Evolutionary conservation across 30 jellyfish, hydroid and myxozoan genomes (phyloP).

Genomic region (Mastigias papua): DNA sequence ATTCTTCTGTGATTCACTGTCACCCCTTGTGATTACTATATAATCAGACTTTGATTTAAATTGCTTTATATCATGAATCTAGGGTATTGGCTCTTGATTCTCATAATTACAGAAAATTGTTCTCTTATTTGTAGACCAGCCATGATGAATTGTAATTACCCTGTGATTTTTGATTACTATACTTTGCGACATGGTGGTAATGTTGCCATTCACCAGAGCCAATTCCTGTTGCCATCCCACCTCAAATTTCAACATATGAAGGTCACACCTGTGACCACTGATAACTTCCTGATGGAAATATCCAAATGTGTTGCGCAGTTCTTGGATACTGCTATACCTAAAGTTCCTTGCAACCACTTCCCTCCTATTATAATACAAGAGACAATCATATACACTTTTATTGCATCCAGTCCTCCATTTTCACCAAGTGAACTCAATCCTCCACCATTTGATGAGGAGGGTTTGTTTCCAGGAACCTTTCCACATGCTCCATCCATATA

Average conservation of each 20-base stretch:
- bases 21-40: not conserved
- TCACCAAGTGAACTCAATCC: not conserved
- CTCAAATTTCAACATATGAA: not conserved
- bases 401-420: not conserved
- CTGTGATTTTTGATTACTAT: not conserved
- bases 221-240: not conserved
- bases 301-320: not conserved
- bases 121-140: not conserved
- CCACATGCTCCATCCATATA: not conserved
- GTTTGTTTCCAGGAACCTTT: not conserved
- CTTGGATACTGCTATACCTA: not conserved
- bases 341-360: not conserved
- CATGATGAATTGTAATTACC: not conserved
- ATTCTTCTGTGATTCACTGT: not conserved
- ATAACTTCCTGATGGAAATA: not conserved
- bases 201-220: not conserved
- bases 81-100: not conserved
- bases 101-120: not conserved
- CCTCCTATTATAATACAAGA: not conserved
- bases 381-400: not conserved
- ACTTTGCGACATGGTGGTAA: not conserved
- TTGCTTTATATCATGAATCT: not conserved
- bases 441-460: not conserved
- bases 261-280: not conserved
- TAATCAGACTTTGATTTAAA: not conserved